phyloP scores from a whole-genome alignment of 2,113 vertebrate genomes.

The Chroicocephalus ridibundus region DNA sequence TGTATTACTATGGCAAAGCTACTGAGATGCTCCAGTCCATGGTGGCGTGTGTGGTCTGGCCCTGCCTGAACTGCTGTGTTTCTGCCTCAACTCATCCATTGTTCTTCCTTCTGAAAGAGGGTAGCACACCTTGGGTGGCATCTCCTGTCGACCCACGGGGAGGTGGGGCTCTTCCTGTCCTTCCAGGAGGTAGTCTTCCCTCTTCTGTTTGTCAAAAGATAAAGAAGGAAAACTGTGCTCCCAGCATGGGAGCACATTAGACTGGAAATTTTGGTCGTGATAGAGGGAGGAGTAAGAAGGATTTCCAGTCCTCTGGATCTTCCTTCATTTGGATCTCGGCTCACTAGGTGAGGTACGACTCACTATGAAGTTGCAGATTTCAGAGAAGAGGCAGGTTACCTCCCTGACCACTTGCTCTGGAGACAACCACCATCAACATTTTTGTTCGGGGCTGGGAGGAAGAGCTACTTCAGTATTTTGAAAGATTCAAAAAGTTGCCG shows the following conservation, averaged over 20 bases:
- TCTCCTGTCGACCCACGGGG: fast-evolving
- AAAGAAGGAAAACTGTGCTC: background rate
- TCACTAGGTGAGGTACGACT: background rate
- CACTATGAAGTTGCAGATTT: background rate
- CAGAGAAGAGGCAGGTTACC: background rate
- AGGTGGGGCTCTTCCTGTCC: background rate
- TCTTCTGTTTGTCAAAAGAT: background rate
- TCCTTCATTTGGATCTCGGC: background rate
- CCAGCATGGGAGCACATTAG: background rate
- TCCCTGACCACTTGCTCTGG: background rate
- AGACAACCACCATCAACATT: background rate
- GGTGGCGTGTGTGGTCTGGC: background rate
- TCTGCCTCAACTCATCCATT: background rate
- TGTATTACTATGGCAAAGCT: background rate
- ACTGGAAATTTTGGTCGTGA: background rate
- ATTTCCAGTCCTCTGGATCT: background rate
- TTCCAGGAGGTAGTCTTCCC: background rate
- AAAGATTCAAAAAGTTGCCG: background rate
- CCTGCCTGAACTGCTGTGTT: background rate
- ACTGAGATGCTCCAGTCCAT: background rate
- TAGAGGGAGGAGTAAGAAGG: background rate
- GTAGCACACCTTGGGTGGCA: background rate
- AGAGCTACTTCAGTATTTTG: background rate
- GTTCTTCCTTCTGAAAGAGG: background rate
- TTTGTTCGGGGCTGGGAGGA: background rate